Conservation (phyloP, 2,113 vertebrate genomes). For the Chiloscyllium plagiosum region DNA sequence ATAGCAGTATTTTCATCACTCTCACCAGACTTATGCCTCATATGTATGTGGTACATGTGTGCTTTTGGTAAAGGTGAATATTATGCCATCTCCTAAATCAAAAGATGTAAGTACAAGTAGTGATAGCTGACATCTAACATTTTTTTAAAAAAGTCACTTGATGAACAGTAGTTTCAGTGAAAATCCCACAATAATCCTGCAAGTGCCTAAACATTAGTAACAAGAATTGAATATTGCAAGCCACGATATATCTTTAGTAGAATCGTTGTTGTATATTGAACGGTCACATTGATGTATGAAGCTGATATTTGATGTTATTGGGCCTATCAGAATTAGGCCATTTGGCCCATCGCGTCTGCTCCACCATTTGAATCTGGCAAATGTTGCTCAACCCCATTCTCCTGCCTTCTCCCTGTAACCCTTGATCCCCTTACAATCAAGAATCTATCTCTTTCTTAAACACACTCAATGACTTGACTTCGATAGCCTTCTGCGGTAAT, state of each 20-base stretch:
- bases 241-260: background rate
- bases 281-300: background rate
- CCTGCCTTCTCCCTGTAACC: too few relatives aligned
- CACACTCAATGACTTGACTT: too few relatives aligned
- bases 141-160: background rate
- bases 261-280: background rate
- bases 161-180: background rate
- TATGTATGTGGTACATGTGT: background rate
- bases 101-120: background rate
- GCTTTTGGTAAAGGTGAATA: background rate
- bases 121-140: background rate
- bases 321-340: background rate
- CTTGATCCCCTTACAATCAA: too few relatives aligned
- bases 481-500: too few relatives aligned
- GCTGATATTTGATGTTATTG: background rate
- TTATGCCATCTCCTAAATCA: background rate
- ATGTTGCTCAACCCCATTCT: too few relatives aligned
- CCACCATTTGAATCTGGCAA: too few relatives aligned
- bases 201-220: background rate
- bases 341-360: too few relatives aligned
- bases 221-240: too few relatives aligned
- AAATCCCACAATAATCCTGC: background rate
- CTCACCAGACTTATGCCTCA: background rate
- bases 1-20: background rate
- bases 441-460: too few relatives aligned